Conservation (phyloP, 2,888 invertebrate genomes). For the Brenthis hecate region DNA sequence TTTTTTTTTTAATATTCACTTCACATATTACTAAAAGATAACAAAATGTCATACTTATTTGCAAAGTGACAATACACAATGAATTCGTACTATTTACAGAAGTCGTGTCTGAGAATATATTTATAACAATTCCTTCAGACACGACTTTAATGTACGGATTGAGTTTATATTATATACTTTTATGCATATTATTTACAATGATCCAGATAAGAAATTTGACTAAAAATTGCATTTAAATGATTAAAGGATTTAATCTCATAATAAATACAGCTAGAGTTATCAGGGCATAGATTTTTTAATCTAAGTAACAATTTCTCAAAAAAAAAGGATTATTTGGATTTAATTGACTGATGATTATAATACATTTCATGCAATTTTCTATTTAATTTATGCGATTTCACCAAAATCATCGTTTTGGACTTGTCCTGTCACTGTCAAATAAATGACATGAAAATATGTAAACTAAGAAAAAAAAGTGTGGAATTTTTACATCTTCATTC, state of each 20-base stretch:
- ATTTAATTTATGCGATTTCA: background rate
- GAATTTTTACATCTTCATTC: too few species aligned
- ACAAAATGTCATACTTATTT: slow-evolving; percentile 2
- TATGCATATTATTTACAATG: too few species aligned
- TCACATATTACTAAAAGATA: background rate
- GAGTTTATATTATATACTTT: slow-evolving; percentile 4
- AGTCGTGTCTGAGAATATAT: background rate
- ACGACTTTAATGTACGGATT: background rate
- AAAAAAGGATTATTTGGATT: too few species aligned
- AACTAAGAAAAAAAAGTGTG: too few species aligned
- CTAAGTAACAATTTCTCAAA: too few species aligned
- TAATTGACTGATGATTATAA: too few species aligned
- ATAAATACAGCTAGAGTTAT: too few species aligned
- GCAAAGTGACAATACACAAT: slow-evolving; percentile 3
- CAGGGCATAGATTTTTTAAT: too few species aligned
- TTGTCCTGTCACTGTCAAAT: slow-evolving; percentile 8
- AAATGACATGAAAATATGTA: background rate
- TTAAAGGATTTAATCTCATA: too few species aligned
- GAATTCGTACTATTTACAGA: background rate
- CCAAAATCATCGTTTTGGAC: background rate
- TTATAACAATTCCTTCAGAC: background rate
- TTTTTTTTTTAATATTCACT: background rate
- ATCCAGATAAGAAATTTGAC: too few species aligned
- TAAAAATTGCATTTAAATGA: too few species aligned
- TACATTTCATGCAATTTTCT: too few species aligned